Base-by-base conservation (phyloP, 2,797 vertebrate genomes). In the Ara ararauna region DNA sequence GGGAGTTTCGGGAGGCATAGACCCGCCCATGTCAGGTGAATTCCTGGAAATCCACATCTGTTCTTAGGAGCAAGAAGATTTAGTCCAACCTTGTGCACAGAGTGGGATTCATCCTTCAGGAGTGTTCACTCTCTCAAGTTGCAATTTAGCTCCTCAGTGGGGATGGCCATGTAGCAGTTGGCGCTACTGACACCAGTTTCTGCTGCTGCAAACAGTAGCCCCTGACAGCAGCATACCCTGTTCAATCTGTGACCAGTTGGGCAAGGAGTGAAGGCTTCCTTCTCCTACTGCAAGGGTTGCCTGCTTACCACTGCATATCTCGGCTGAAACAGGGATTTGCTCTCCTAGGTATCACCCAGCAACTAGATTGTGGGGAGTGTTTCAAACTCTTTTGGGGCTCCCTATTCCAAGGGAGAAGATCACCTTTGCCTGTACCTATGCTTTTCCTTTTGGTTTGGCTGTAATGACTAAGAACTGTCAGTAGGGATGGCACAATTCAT, bases 151-250 rank as follows among this genome's bases (percentile, higher is more conserved):
- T 78, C n/a, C 14, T 78, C 12, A 9, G 4, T 7, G 11, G 3
- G 2, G 6, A 5, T 8, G 5, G 3, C 7, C 19, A 24, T 0
- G 1, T 16, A 19, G 19, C 5, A 50, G 4, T 9, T 61, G 32
- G 4, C 42, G 27, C 24, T 17, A 16, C 61, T 45, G 8, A 9
- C 26, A 5, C 5, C 12, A 65, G 11, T 45, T 56, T 18, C 30
- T 79, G 11, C 24, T 47, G 45, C 27, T 58, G 30, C n/a, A 36
- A 40, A 34, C 7, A 23, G 3, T 10, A 40, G 14, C 9, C 13
- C 5, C 26, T 50, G 51, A 19, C 14, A 32, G 27, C 12, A 38
- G 7, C 5, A 12, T 7, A 8, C 53, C 10, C 10, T 65, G 4
- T 80, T 77, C 74, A 8, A 16, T 76, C 40, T 84, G 36, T 20